Evolutionary conservation across 2,888 invertebrate species (phyloP).

Genomic region (Drosophila paucipuncta): DNA sequence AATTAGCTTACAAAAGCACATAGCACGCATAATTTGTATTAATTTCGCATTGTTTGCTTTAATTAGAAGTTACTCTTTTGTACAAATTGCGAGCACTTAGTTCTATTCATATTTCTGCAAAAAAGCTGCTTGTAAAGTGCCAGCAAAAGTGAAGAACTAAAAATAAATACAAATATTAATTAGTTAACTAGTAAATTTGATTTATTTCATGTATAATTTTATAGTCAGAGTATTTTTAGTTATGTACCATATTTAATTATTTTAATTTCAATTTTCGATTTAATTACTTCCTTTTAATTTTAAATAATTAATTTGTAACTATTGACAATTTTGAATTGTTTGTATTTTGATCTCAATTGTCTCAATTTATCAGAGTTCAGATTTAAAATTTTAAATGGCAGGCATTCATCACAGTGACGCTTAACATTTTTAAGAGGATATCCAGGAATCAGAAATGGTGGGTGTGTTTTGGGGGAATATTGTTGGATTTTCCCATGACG

Average conservation of each 20-base stretch:
- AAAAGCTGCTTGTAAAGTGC: background rate
- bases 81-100: background rate
- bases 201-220: background rate
- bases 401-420: background rate
- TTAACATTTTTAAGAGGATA: background rate
- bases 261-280: background rate
- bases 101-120: background rate
- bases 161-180: background rate
- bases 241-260: background rate
- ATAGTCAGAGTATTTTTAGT: background rate
- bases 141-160: background rate
- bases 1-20: slow-evolving; percentile 37
- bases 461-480: background rate
- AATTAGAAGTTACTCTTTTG: background rate
- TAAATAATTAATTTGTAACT: background rate
- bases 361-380: background rate
- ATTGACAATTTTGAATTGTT: background rate
- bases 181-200: background rate
- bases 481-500: background rate
- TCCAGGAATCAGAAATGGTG: background rate
- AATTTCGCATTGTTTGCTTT: slow-evolving; percentile 20
- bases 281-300: background rate
- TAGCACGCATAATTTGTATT: slow-evolving; percentile 5
- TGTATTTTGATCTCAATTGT: slow-evolving; percentile 1
- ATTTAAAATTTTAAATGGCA: background rate